Evolutionary conservation across 2,888 invertebrate genomes (phyloP).

Genomic region (Cancer borealis): DNA sequence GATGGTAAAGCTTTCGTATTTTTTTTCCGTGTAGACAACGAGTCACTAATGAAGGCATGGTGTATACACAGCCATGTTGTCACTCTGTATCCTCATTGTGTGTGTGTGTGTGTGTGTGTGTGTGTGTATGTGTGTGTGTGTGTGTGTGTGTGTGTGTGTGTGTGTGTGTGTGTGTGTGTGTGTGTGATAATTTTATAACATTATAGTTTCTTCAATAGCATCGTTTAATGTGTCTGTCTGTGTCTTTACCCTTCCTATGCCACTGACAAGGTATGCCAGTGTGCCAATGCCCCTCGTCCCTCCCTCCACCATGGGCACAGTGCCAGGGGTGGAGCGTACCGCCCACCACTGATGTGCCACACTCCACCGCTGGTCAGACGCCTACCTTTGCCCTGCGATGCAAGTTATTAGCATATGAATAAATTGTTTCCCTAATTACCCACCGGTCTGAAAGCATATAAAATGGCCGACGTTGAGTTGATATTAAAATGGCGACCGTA

Average conservation of each 20-base stretch:
- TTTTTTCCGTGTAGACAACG: neutral
- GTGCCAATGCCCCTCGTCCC: neutral
- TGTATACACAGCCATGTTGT: neutral
- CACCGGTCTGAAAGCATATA: neutral
- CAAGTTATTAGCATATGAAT: slow-evolving; percentile 36
- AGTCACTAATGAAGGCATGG: slow-evolving; percentile 16
- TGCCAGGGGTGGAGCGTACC: neutral
- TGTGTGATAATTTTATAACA: neutral
- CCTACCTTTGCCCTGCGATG: neutral
- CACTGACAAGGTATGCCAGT: neutral
- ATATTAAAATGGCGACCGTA: slow-evolving; percentile 43
- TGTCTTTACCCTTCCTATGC: neutral
- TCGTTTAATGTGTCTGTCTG: neutral
- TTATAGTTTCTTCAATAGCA: neutral
- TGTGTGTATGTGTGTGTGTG: slow-evolving; percentile 11
- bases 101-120: neutral
- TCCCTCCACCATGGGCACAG: neutral
- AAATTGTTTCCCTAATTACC: slow-evolving; percentile 38
- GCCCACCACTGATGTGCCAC: neutral
- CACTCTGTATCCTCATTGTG: neutral
- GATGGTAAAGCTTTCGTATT: neutral
- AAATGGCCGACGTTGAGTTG: slow-evolving; percentile 32
- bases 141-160: neutral
- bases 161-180: neutral
- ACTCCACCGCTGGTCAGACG: neutral